Evolutionary conservation across 2,797 vertebrate genomes (phyloP), one percentile per base, ranked within the genome.

Genomic region (Myotis vivesi): DNA sequence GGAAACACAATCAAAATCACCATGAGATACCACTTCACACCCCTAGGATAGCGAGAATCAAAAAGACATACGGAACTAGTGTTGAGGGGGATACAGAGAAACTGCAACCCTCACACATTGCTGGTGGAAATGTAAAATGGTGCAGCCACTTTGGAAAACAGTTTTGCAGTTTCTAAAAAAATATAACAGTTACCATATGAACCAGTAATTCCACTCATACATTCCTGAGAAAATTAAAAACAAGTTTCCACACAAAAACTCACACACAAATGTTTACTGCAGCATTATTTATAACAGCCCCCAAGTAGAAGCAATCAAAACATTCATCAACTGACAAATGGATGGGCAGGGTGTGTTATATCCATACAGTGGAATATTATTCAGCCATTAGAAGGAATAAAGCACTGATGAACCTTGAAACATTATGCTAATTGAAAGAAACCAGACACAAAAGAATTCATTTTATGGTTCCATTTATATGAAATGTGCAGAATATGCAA

Each of bases 191-290:
- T 83, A 69, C 28, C 38, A 36, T 8, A 57, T 33, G 38, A 80
- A 12, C 25, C 76, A 59, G 49, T 16, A 75, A 69, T 41, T 68
- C 22, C 11, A 69, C 0, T 2, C 7, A n/a, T 55, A 20, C 30
- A 8, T 13, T 55, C 23, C 76, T 38, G 12, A 75, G 69, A 75
- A n/a, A 87, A 86, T 36, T 44, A 46, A 87, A 91, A 81, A 86
- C 28, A 49, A 46, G 64, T 7, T 55, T 81, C 66, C 9, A 64
- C 33, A 72, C 4, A 41, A 80, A 73, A 85, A 46, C 8, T 20
- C 62, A 57, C 41, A 38, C 55, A 80, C 20, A 25, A 73, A 73
- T 68, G 38, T 57, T 33, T 49, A 38, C 5, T 81, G 66, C 13
- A 57, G 49, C 90, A 75, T 20, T 89, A 30, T 55, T 87, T 17